A percentile compares a stretch with the other conserved stretches of the same genome.
Conservation (phyloP, 2,888 invertebrate species). For the Endomychus coccineus region DNA sequence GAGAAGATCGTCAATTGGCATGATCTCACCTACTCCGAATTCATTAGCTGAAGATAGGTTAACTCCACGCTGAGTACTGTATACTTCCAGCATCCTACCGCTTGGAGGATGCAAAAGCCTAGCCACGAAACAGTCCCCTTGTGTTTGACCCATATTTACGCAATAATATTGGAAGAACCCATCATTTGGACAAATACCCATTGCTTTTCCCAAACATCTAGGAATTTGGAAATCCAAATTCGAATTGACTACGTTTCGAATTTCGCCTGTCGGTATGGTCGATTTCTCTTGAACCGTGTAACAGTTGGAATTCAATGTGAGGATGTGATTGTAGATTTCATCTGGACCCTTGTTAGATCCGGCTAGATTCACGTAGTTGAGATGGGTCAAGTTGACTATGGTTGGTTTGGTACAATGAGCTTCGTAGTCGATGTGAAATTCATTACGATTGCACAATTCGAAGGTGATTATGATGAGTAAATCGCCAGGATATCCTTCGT, state of each 20-base stretch:
- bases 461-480: slow-evolving; percentile 63
- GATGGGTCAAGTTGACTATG: slow-evolving; percentile 76
- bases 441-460: slow-evolving; percentile 65
- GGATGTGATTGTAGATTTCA: slow-evolving; percentile 57
- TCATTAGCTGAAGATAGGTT: slow-evolving; percentile 77
- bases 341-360: slow-evolving; percentile 69
- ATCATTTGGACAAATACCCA: slow-evolving; percentile 55
- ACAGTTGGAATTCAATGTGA: slow-evolving; percentile 70
- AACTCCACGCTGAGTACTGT: slow-evolving; percentile 79
- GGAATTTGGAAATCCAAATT: slow-evolving; percentile 65
- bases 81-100: slow-evolving; percentile 72
- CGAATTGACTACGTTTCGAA: slow-evolving; percentile 62
- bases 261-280: slow-evolving; percentile 65
- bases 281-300: slow-evolving; percentile 61
- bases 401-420: slow-evolving; percentile 73
- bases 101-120: slow-evolving; percentile 57
- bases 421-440: slow-evolving; percentile 64
- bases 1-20: slow-evolving; percentile 21
- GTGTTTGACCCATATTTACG: slow-evolving; percentile 52
- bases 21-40: slow-evolving; percentile 27
- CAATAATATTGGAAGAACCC: slow-evolving; percentile 81
- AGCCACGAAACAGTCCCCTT: slow-evolving; percentile 55
- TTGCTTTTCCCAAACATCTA: slow-evolving; percentile 52
- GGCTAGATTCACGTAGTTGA: slow-evolving; percentile 83
- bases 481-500: slow-evolving; percentile 84